Percentiles rank a stretch among this genome's conserved stretches.
phyloP scores from a whole-genome alignment of 2,113 vertebrate genomes.

The human (Homo sapiens) region GRCh38 chr2:163791001-163791500 shows the following conservation, averaged over 20 bases:
- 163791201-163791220: not conserved
- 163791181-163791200: not conserved
- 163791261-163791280: not conserved
- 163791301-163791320: not conserved
- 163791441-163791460: not conserved
- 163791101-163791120: not conserved
- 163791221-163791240: not conserved
- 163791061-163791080: not conserved
- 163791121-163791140: not conserved
- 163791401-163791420: not conserved
- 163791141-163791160: not conserved
- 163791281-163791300: constrained; percentile 24
- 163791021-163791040: not conserved
- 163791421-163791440: not conserved
- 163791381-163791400: not conserved
- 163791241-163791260: not conserved
- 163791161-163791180: not conserved
- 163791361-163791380: not conserved
- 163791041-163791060: constrained; percentile 25
- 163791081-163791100: not conserved
- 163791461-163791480: not conserved
- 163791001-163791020: not conserved
- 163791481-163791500: constrained; percentile 12
- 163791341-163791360: not conserved
- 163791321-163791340: not conserved